Percentiles rank a stretch among this genome's conserved stretches.
Conservation (phyloP, 2,797 vertebrate genomes). For the Centropyge bicolor region DNA sequence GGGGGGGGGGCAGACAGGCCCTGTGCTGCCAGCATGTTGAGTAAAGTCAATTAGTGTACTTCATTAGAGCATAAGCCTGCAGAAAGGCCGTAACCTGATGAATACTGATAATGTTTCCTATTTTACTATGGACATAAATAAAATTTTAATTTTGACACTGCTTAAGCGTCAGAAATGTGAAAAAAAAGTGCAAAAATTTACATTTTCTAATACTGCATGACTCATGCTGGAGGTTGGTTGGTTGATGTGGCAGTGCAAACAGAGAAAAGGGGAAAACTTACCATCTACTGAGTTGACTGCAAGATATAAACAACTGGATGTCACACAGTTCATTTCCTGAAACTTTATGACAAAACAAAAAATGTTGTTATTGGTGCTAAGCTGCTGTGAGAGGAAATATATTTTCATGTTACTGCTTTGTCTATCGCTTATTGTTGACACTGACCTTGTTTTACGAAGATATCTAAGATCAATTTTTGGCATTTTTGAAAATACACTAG, state of each 20-base stretch:
- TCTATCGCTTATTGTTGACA: too few relatives aligned
- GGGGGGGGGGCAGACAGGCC: conserved; percentile 38
- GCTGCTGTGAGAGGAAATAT: too few relatives aligned
- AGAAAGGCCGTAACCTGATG: conserved; percentile 31
- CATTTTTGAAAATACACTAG: too few relatives aligned
- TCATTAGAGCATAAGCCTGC: conserved; percentile 68
- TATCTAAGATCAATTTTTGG: too few relatives aligned
- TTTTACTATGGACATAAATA: neutral
- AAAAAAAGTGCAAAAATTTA: too few relatives aligned
- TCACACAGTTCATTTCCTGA: conserved; percentile 1
- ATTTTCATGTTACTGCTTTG: too few relatives aligned
- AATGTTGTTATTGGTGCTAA: too few relatives aligned
- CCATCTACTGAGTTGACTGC: neutral
- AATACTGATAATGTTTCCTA: neutral
- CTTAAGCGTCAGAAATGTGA: neutral
- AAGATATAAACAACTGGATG: neutral
- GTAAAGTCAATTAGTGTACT: conserved; percentile 77
- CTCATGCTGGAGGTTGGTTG: too few relatives aligned
- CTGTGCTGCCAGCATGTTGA: conserved; percentile 41
- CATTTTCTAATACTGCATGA: neutral
- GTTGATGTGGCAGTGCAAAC: neutral
- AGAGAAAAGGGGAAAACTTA: neutral
- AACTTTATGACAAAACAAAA: neutral
- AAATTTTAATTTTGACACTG: neutral
- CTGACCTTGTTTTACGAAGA: too few relatives aligned